Evolutionary conservation across 2,888 invertebrate species (phyloP).

Genomic region (Troilus luridus): DNA sequence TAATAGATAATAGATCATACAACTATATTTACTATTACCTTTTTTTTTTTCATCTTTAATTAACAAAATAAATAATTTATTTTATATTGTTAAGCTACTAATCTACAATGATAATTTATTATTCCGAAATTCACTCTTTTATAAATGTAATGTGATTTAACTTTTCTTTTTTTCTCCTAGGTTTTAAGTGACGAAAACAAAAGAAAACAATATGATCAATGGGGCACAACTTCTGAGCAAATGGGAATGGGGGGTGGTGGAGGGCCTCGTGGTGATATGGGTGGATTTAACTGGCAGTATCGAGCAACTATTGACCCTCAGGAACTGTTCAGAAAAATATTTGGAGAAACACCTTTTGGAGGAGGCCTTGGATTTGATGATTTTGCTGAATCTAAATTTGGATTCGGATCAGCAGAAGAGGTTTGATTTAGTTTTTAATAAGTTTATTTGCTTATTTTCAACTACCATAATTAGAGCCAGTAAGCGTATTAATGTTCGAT

Average conservation of each 20-base stretch:
- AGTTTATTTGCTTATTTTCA: background rate
- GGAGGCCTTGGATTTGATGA: constrained; percentile 77
- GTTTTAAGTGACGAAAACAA: constrained; percentile 92
- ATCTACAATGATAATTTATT: background rate
- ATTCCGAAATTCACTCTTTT: background rate
- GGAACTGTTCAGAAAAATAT: constrained; percentile 96
- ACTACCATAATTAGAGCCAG: background rate
- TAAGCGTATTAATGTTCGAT: background rate
- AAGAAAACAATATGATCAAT: constrained; percentile 93
- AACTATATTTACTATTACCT: too few species aligned
- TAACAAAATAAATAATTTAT: background rate
- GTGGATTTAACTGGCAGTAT: constrained; percentile 85
- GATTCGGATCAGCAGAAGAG: constrained; percentile 93
- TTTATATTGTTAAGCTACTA: too few species aligned
- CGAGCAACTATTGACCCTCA: constrained; percentile 94
- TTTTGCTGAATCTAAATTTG: constrained; percentile 90
- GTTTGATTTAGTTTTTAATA: constrained; percentile 70
- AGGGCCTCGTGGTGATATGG: constrained; percentile 72
- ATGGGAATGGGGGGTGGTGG: constrained; percentile 77
- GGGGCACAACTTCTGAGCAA: constrained; percentile 89
- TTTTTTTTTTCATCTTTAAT: background rate
- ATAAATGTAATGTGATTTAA: background rate
- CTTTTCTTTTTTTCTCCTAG: constrained; percentile 69
- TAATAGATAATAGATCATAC: too few species aligned
- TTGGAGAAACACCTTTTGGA: constrained; percentile 86